These are phyloP conservation scores for Pheucticus melanocephalus DNA, from an alignment of 2,113 vertebrate genomes.

Conservation along the genomic window DNA sequence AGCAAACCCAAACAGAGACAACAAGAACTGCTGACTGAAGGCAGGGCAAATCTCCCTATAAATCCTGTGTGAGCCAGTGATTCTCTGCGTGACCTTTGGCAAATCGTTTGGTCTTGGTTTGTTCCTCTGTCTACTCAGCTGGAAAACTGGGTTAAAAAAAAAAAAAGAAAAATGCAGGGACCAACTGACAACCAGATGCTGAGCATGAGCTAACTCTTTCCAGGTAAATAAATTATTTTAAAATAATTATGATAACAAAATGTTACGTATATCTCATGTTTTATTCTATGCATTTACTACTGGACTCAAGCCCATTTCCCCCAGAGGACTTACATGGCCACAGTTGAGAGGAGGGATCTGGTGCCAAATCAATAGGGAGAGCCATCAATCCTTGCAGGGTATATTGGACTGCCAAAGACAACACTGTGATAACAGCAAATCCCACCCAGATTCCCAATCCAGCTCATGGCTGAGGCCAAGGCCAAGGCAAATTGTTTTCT, in stretches of 20 bases:
- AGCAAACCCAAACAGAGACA: constrained; percentile 47
- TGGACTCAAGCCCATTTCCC: neutral
- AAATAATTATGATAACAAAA: constrained; percentile 17
- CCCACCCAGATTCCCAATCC: constrained; percentile 1
- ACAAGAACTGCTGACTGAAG: constrained; percentile 39
- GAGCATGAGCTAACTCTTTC: constrained; percentile 32
- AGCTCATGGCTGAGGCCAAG: neutral
- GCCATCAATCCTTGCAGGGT: constrained; percentile 4
- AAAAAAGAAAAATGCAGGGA: neutral
- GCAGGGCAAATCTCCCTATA: constrained; percentile 35
- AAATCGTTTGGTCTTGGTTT: constrained; percentile 43
- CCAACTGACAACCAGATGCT: constrained; percentile 16
- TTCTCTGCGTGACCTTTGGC: constrained; percentile 53
- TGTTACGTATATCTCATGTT: neutral
- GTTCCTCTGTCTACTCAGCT: constrained; percentile 60
- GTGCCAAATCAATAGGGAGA: constrained; percentile 17
- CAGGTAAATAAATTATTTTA: constrained; percentile 50
- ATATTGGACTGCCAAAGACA: constrained; percentile 25
- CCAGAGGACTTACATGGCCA: neutral
- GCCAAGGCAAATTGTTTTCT: neutral
- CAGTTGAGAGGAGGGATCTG: neutral
- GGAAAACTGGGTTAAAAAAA: constrained; percentile 29
- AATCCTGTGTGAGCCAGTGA: constrained; percentile 22
- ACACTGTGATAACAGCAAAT: neutral
- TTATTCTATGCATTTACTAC: neutral